Percentiles rank a stretch among this genome's conserved stretches.
These are phyloP conservation scores for Metellina segmentata DNA, from an alignment of 2,888 invertebrate species.

Conservation along the genomic window DNA sequence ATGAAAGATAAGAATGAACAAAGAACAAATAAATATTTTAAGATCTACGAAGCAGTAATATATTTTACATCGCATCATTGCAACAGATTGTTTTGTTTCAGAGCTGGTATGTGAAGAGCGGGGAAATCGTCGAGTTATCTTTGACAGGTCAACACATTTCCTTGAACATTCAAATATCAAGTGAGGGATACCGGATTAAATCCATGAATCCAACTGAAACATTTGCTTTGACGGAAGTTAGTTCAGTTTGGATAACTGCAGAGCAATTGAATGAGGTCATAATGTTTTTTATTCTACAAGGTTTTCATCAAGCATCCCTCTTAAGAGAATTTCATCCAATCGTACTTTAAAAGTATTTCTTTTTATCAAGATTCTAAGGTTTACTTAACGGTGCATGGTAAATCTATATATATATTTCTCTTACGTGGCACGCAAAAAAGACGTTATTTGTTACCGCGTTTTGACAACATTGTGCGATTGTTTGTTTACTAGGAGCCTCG, in stretches of 20 bases:
- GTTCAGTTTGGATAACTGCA: neutral
- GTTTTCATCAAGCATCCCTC: neutral
- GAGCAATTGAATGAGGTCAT: neutral
- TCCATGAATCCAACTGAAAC: neutral
- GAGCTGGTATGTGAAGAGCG: neutral
- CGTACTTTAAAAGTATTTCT: neutral
- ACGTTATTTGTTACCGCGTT: too few relatives aligned
- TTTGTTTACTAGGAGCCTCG: too few relatives aligned
- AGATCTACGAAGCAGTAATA: too few relatives aligned
- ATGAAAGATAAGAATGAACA: too few relatives aligned
- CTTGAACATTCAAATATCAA: neutral
- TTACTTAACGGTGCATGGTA: too few relatives aligned
- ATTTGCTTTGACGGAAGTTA: neutral
- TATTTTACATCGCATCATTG: too few relatives aligned
- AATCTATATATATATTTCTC: too few relatives aligned
- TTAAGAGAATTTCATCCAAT: neutral
- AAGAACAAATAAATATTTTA: too few relatives aligned
- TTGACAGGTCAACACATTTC: neutral
- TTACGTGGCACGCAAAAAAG: too few relatives aligned
- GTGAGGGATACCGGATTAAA: neutral
- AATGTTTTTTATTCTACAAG: neutral
- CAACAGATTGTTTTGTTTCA: neutral
- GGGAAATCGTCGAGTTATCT: neutral
- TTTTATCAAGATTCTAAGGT: neutral
- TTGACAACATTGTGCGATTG: too few relatives aligned